Evolutionary conservation across 2,888 invertebrate species (phyloP), one percentile per base, ranked within the genome.

Genomic region (Pyrrhosoma nymphula): DNA sequence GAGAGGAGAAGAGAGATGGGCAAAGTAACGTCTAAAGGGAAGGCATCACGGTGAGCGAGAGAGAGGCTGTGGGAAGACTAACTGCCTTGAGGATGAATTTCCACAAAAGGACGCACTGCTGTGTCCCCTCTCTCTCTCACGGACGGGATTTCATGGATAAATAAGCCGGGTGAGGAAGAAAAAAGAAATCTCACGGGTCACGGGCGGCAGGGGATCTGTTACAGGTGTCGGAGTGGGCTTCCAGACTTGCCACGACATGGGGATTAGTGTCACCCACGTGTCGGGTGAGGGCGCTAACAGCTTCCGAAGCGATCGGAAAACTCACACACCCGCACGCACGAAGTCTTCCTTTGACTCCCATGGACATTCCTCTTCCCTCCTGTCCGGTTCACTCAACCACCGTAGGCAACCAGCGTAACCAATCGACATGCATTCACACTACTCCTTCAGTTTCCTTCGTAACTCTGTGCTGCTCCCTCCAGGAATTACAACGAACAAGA

Each of bases 241-340:
- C n/a, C 56, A 8, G 88, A 8, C 35, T 60, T 8, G 30, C 91
- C 63, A 63, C 69, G 93, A 63, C 47, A n/a, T 55, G 47, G 69
- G 75, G 69, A 93, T 93, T 93, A 93, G 93, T 69, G 93, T 93
- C 93, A 47, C 93, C 69, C 69, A 91, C 35, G 63, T 30, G 63
- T 91, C 63, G 35, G 35, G 30, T 16, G 18, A 10, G 60, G 63
- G 63, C 26, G 69, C 69, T 93, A 93, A 93, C 69, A n/a, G 93
- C 82, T 4, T 82, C 82, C 26, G 69, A 26, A 14, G 8, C 39
- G 39, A 69, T 93, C 69, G 69, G 26, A 75, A 14, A 35, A 0
- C 30, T 35, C 82, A 16, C 16, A 14, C 82, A 1, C 12, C 12
- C 30, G 8, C n/a, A n/a, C n/a, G n/a, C n/a, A n/a, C n/a, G 47